Evolutionary conservation across 1,140 invertebrate genomes (phyloP), one percentile per base, ranked within the genome.

Genomic region (Hypsibius dujardini): DNA sequence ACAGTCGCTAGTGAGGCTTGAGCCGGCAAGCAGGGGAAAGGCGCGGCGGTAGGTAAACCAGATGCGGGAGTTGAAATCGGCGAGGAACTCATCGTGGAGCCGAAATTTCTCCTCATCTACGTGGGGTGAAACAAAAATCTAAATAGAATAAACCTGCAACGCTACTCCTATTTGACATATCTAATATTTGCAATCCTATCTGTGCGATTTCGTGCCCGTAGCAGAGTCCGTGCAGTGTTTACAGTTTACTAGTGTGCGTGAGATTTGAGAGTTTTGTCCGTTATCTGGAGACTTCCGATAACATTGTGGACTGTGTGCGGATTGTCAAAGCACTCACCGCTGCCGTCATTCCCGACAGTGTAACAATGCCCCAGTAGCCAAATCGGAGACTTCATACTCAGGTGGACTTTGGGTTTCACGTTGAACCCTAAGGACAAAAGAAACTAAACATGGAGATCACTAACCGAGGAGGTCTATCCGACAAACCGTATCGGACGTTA

Each of bases 11-110:
- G 87, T 90, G 70, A 86, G 87, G 75, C 83, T 85, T 0, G 87
- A 88, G 42, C 87, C 87, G 79, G 84, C 85, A 77, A 89, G 83
- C 40, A 84, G 82, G 2, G 87, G 86, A 80, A 91, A 90, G 80
- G 89, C 88, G 74, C 86, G 82, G 70, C 89, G 81, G 77, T 91
- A 91, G 2, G 89, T 90, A 76, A 91, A 82, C 88, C 88, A 90
- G 46, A 89, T 76, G 75, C 86, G 83, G 70, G 86, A 88, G 15
- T 83, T 82, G 75, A 90, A 90, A 77, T 90, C 89, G 70, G 83
- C 82, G 75, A 87, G 86, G 76, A 90, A 89, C 3, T 86, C 86
- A 76, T 89, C 87, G 73, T 89, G 86, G 12, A 84, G 79, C 74
- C 28, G 46, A 12, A n/a, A 3, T 59, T 47, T 40, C 59, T 83